Conservation (phyloP, 64 coral and sea anemone species). For the Dendrophyllia cribrosa region DNA sequence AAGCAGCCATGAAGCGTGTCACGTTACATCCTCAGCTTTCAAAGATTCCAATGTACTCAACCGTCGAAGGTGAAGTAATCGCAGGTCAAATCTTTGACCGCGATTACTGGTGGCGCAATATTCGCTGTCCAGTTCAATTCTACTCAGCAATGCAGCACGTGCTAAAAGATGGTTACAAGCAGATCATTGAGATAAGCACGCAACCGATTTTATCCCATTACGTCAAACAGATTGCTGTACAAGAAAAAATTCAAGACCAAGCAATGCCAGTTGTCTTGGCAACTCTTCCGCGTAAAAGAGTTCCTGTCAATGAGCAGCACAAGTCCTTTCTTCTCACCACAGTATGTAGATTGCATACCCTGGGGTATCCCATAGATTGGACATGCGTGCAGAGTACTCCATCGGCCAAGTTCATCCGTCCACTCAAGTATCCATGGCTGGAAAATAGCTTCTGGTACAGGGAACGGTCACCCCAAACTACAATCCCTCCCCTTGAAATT, state of each 20-base stretch:
- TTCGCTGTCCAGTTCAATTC: slow-evolving; percentile 75
- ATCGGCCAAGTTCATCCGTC: slow-evolving; percentile 48
- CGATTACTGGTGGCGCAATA: slow-evolving; percentile 87
- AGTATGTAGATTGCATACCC: slow-evolving; percentile 42
- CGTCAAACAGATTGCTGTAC: slow-evolving; percentile 61
- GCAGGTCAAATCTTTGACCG: slow-evolving; percentile 19
- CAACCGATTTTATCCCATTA: slow-evolving; percentile 75
- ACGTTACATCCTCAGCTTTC: slow-evolving; percentile 30
- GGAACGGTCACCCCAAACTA: background rate
- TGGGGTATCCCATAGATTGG: slow-evolving; percentile 66
- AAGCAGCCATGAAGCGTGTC: background rate
- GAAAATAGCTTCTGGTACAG: slow-evolving; percentile 61
- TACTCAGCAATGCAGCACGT: slow-evolving; percentile 31
- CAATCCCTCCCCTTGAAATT: background rate
- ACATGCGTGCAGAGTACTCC: slow-evolving; percentile 33
- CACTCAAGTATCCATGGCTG: slow-evolving; percentile 63
- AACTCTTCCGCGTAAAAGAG: slow-evolving; percentile 56
- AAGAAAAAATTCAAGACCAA: slow-evolving; percentile 28
- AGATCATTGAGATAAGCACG: slow-evolving; percentile 75
- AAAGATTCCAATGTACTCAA: slow-evolving; percentile 63
- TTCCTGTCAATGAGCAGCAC: slow-evolving; percentile 66
- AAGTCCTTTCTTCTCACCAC: slow-evolving; percentile 61
- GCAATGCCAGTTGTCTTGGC: slow-evolving; percentile 40
- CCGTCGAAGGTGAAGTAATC: slow-evolving; percentile 55
- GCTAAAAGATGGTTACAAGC: slow-evolving; percentile 52